Base-by-base conservation (phyloP, 2,888 invertebrate genomes). In the Dichetophora obliterata region DNA sequence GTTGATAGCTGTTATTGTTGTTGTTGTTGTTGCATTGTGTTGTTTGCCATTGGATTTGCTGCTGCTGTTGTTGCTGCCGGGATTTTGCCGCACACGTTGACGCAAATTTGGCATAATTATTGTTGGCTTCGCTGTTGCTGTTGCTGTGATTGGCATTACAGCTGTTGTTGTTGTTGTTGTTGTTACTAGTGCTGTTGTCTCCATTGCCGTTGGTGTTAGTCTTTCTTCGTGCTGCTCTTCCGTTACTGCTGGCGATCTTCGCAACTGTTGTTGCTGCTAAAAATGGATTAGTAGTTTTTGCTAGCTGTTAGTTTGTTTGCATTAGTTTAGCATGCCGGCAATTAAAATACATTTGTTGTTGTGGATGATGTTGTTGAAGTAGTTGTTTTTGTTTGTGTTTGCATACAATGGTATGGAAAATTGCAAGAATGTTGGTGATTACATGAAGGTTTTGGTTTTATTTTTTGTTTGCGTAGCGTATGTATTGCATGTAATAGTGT, bases 261-360 rank as follows among this genome's bases (percentile, higher is more conserved):
- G 71, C 37, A 22, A 48, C 69, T 37, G 70, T 54, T 11, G 80
- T 84, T 84, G 85, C 84, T 84, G 86, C 88, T 89, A 88, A 80
- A 87, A 89, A 89, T 85, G 88, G 89, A 88, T 89, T 89, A 88
- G 85, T 84, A 77, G 82, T 83, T 84, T 84, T 82, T 79, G 79
- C 83, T 83, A 84, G 83, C 85, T 84, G 83, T 86, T 84, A 86
- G 81, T 85, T 76, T 63, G 68, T 76, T 79, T 27, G 69, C 34
- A 71, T 72, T 54, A 34, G 43, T 37, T 68, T 3, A 78, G 73
- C 80, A 24, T 34, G 37, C 19, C 50, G 78, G 80, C 80, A 81
- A 76, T 83, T 80, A 75, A 78, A 68, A 82, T 76, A 66, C 22
- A 52, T 31, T 52, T 52, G 27, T 3, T 48, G 19, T 57, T 27